phyloP scores from a whole-genome alignment of 2,113 vertebrate genomes.

The Xenopus borealis region DNA sequence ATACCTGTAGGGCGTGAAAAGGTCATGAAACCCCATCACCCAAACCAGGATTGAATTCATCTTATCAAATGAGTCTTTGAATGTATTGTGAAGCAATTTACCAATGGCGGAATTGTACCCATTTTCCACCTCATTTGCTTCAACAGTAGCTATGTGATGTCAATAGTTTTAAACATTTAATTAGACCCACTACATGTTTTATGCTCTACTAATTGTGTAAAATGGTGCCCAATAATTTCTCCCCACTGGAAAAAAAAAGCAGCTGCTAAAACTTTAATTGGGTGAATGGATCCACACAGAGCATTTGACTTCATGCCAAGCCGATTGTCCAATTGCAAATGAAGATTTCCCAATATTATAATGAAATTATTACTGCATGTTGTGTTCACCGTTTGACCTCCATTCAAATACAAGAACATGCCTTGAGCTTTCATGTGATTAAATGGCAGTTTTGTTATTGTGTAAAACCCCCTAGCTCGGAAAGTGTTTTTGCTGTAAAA shows the following conservation, averaged over 20 bases:
- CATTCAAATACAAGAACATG: conserved; percentile 46
- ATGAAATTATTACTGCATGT: conserved; percentile 44
- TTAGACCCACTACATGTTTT: conserved; percentile 61
- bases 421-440: conserved; percentile 40
- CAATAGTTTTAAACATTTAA: conserved; percentile 63
- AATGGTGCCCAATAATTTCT: conserved; percentile 62
- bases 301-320: conserved; percentile 44
- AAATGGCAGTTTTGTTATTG: background rate
- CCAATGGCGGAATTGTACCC: conserved; percentile 54
- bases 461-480: background rate
- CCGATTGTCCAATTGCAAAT: conserved; percentile 37
- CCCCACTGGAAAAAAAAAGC: conserved; percentile 53
- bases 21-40: conserved; percentile 51
- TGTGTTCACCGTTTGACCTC: conserved; percentile 33
- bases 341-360: conserved; percentile 50
- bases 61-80: conserved; percentile 60
- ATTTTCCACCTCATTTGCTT: conserved; percentile 61
- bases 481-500: conserved; percentile 2
- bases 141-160: conserved; percentile 63
- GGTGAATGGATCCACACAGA: conserved; percentile 49
- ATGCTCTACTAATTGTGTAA: conserved; percentile 65
- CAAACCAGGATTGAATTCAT: conserved; percentile 57
- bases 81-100: conserved; percentile 54
- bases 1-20: conserved; percentile 57
- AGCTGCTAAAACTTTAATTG: conserved; percentile 67